phyloP scores from a whole-genome alignment of 1,140 invertebrate species.

The Vanessa tameamea region DNA sequence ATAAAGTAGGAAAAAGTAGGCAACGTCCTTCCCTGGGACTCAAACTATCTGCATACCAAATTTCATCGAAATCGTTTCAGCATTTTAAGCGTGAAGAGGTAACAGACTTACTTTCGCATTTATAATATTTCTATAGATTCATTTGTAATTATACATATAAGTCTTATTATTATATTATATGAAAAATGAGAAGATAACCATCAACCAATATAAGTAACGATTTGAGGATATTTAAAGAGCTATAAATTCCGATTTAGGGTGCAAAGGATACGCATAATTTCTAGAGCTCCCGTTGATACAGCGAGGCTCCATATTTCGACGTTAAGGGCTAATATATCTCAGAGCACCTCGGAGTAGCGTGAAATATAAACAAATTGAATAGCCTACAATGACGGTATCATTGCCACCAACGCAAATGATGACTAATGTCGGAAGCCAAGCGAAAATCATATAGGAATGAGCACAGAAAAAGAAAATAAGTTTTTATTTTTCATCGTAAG shows the following conservation, averaged over 20 bases:
- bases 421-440: constrained; percentile 59
- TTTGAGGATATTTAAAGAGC: background rate
- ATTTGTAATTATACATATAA: no score
- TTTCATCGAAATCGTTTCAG: no score
- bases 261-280: constrained; percentile 40
- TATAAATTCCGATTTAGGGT: constrained; percentile 57
- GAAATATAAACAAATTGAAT: constrained; percentile 80
- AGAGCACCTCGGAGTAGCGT: constrained; percentile 68
- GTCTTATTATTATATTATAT: background rate
- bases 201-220: background rate
- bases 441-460: background rate
- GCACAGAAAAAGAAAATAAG: background rate
- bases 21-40: no score
- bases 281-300: constrained; percentile 69
- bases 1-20: no score
- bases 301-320: constrained; percentile 65
- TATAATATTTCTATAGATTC: no score
- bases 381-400: constrained; percentile 58
- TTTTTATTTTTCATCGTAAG: no score
- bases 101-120: no score
- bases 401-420: constrained; percentile 66
- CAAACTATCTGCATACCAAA: no score
- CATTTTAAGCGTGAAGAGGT: no score
- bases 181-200: background rate
- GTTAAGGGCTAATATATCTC: constrained; percentile 64